Conservation (phyloP, 2,113 vertebrate genomes). For the Chunga burmeisteri region DNA sequence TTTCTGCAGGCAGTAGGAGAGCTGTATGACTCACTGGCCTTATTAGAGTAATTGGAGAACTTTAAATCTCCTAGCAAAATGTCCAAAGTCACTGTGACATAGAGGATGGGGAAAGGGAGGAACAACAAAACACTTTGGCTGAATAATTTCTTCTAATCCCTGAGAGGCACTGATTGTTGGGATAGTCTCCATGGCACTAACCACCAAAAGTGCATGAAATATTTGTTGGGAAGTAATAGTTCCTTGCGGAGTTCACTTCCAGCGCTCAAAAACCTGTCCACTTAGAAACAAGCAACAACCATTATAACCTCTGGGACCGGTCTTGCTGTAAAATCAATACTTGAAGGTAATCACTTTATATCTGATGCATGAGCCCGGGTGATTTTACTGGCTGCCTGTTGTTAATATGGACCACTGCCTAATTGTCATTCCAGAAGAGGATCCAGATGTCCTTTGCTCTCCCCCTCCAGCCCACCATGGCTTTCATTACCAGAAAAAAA, state of each 20-base stretch:
- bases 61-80: conserved; percentile 30
- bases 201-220: conserved; percentile 31
- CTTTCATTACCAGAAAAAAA: conserved; percentile 56
- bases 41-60: conserved; percentile 36
- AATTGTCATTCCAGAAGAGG: conserved; percentile 67
- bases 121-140: conserved; percentile 17
- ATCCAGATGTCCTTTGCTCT: conserved; percentile 55
- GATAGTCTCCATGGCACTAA: conserved; percentile 38
- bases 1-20: neutral
- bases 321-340: conserved; percentile 62
- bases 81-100: conserved; percentile 40
- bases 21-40: conserved; percentile 15
- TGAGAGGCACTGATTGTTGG: conserved; percentile 21
- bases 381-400: conserved; percentile 56
- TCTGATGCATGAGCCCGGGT: conserved; percentile 4
- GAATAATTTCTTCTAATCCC: conserved; percentile 32
- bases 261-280: conserved; percentile 33
- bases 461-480: neutral
- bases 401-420: conserved; percentile 57
- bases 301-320: conserved; percentile 22
- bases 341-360: conserved; percentile 56
- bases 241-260: conserved; percentile 32
- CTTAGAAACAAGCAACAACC: conserved; percentile 40
- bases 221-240: conserved; percentile 37
- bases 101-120: conserved; percentile 11